Conservation (phyloP, 1,140 invertebrate genomes). For the Ips typographus region DNA sequence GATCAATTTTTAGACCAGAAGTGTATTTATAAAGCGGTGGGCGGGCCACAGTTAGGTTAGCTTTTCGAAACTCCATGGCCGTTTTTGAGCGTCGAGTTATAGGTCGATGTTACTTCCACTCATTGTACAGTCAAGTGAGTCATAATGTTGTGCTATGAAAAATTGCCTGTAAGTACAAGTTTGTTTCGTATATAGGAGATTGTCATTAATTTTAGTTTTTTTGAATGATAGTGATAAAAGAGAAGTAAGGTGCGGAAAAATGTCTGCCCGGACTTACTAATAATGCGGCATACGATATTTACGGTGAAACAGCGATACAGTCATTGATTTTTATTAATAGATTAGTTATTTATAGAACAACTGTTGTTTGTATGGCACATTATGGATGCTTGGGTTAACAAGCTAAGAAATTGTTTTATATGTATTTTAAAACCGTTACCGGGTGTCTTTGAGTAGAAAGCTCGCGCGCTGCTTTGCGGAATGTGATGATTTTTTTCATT, state of each 20-base stretch:
- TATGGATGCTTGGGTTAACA: conserved; percentile 31
- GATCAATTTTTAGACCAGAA: conserved; percentile 34
- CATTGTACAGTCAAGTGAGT: no score
- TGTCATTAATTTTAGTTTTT: no score
- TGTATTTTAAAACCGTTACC: conserved; percentile 7
- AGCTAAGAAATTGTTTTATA: conserved; percentile 29
- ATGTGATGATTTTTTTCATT: no score
- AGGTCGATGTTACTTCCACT: no score
- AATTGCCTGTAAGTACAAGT: no score
- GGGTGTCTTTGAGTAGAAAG: not conserved
- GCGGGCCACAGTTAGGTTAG: conserved; percentile 7
- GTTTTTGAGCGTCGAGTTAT: no score
- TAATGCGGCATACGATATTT: conserved; percentile 6
- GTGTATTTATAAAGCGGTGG: conserved; percentile 30
- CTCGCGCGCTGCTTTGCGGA: not conserved
- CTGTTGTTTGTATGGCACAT: conserved; percentile 32
- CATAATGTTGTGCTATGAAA: no score
- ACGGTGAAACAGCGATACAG: conserved; percentile 19
- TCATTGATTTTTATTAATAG: conserved; percentile 38
- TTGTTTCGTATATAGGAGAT: no score
- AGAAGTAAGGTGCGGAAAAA: conserved; percentile 1
- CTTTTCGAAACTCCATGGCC: not conserved
- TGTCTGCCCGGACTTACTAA: not conserved
- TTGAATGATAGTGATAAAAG: not conserved
- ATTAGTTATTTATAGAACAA: conserved; percentile 31